Percentiles rank a stretch among this genome's conserved stretches.
Evolutionary conservation across 2,797 vertebrate species (phyloP).

Genomic region (Naso thynnoides): DNA sequence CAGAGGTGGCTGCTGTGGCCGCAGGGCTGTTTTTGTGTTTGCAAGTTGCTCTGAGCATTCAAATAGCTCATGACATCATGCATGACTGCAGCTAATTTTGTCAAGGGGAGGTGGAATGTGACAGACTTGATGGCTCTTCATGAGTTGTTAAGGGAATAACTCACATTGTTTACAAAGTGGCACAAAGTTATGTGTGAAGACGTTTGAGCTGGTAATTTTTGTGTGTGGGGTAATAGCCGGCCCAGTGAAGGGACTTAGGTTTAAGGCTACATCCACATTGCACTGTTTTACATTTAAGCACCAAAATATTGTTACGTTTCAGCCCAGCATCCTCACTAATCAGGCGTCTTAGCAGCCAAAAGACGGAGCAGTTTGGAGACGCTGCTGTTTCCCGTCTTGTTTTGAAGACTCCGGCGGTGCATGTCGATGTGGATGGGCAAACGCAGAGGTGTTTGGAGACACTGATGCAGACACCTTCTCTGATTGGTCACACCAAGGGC

Average conservation of each 20-base stretch:
- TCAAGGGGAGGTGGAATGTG: conserved; percentile 18
- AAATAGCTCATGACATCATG: conserved; percentile 48
- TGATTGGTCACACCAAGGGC: too few relatives aligned
- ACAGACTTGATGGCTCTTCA: not conserved
- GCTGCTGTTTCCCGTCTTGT: too few relatives aligned
- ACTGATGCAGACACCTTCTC: too few relatives aligned
- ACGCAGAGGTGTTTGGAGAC: too few relatives aligned
- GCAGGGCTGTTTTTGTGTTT: conserved; percentile 43
- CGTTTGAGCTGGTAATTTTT: not conserved
- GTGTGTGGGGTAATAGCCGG: not conserved
- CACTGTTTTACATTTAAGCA: too few relatives aligned
- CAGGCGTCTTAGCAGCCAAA: too few relatives aligned
- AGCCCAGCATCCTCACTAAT: too few relatives aligned
- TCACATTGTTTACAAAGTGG: not conserved
- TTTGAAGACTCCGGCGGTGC: too few relatives aligned
- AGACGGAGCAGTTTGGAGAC: too few relatives aligned
- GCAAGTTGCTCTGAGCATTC: conserved; percentile 12
- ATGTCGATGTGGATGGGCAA: too few relatives aligned
- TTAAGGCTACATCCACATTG: too few relatives aligned
- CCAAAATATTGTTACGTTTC: too few relatives aligned
- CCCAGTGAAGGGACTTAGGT: not conserved
- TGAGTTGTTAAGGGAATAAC: not conserved
- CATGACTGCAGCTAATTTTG: conserved; percentile 20
- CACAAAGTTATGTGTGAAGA: not conserved
- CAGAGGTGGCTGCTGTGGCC: conserved; percentile 28